Conservation (phyloP, 1,140 invertebrate species). For the Drosophila navojoa region DNA sequence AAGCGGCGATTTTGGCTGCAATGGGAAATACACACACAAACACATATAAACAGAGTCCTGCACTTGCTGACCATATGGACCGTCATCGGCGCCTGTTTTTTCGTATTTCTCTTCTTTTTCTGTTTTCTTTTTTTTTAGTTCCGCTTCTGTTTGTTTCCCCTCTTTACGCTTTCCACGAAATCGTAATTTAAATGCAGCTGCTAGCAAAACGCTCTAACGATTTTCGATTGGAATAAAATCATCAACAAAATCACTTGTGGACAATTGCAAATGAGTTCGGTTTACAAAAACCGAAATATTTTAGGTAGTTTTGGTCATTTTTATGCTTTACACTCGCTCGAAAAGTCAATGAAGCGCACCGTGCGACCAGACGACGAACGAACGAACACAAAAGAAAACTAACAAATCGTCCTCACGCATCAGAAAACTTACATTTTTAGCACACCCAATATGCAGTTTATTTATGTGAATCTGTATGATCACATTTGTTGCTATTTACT, state of each 20-base stretch:
- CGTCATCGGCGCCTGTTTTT: constrained; percentile 23
- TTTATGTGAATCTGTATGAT: background rate
- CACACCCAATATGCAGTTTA: constrained; percentile 3
- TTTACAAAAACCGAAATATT: background rate
- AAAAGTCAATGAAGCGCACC: constrained; percentile 78
- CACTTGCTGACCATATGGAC: constrained; percentile 53
- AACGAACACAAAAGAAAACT: constrained; percentile 71
- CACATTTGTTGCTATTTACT: constrained; percentile 22
- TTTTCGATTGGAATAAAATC: constrained; percentile 14
- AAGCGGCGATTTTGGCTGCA: constrained; percentile 12
- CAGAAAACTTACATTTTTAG: constrained; percentile 49
- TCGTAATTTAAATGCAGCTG: constrained; percentile 33
- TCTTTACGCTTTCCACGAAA: constrained; percentile 35
- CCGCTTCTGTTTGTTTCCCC: constrained; percentile 28
- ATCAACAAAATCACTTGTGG: background rate
- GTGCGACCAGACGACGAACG: constrained; percentile 65
- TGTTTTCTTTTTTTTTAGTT: constrained; percentile 10
- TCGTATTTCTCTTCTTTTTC: constrained; percentile 5
- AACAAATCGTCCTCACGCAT: constrained; percentile 33
- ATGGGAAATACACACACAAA: constrained; percentile 24
- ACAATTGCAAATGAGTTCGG: constrained; percentile 4
- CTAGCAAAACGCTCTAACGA: constrained; percentile 35
- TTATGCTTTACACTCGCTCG: constrained; percentile 39
- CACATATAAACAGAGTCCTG: constrained; percentile 43
- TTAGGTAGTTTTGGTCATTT: constrained; percentile 26